Base-by-base conservation (phyloP, 2,113 vertebrate genomes). In the Meles meles region DNA sequence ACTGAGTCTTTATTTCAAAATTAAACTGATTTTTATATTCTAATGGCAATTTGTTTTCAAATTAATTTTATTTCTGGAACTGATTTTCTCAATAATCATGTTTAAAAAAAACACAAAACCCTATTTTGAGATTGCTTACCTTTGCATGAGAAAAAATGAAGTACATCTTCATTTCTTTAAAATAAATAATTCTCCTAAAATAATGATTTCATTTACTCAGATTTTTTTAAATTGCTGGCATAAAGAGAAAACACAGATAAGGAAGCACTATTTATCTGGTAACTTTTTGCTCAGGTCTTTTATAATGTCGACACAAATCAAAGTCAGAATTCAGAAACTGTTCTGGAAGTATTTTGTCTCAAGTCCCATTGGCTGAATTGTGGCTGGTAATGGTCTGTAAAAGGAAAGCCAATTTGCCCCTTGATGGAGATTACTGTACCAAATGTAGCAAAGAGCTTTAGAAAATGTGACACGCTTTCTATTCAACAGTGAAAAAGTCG, bases 361-460 rank as follows among this genome's bases (percentile, higher is more conserved):
- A 97, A 97, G 97, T 90, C 84, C n/a, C 93, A 59, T 97, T 98
- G 96, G 81, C 81, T 98, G 80, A 94, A 98, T 96, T 98, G 90
- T 39, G 67, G 31, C 34, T 98, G 96, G 93, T 98, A 98, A 98
- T 98, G 98, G 82, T 94, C 91, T 98, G 97, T 98, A 97, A 99
- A 98, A 98, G 93, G 88, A 98, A 98, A 98, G 96, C 86, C 95
- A 97, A 97, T 98, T 98, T 98, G 97, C 92, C 91, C 97, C 97
- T 98, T 98, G 98, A 98, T 96, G 97, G 97, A 98, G 77, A 98
- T 98, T 97, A 98, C 96, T 98, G 96, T 97, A 98, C 89, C 81
- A 98, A 98, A 98, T 96, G 94, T 98, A 98, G 95, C 97, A 98
- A 98, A 98, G 97, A 98, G 86, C 42, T 97, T 96, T 97, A 96